Base-by-base conservation (phyloP, 1,140 invertebrate species). In the Caerostris darwini region DNA sequence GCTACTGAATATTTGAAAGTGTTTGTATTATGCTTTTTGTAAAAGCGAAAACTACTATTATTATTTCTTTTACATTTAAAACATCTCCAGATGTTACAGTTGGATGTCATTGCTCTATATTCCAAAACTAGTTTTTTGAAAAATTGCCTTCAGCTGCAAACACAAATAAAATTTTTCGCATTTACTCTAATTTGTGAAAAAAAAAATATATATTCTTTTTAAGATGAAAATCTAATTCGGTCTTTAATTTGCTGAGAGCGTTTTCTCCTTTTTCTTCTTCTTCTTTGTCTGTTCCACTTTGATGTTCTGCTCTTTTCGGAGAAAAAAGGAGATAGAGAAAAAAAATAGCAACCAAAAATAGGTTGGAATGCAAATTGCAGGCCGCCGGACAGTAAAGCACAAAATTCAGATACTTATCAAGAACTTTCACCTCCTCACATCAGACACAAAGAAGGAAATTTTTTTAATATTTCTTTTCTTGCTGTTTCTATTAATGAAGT, bases 381-480 rank as follows among this genome's bases (percentile, higher is more conserved):
- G 8, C 3, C 12, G 71, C 5, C 34, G 71, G 53, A 50, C 71
- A 77, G 53, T 77, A 53, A 77, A 12, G 53, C 34, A 34, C 19
- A 77, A 77, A 77, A 77, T 50, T 50, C 10, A 77, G 71, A 77
- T 77, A 10, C 71, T 19, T 77, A 77, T 53, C 71, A 77, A 77
- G 71, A 77, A 77, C 71, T 77, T 77, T 77, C 71, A 77, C 71
- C 71, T 77, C 34, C 34, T 77, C 71, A 77, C 34, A 19, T 34
- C 69, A 53, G n/a, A 53, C 7, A 77, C 19, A 77, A 12, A 3
- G 71, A 77, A 64, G 53, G 34, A 34, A 34, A 34, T 34, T 34
- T 34, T 34, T 2, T 34, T 34, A 34, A 50, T 5, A 5, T 77
- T 12, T 3, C 12, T 5, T 34, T 77, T 53, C 34, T 14, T 34